phyloP scores from a whole-genome alignment of 2,888 invertebrate genomes.

The Drosophila greeni region DNA sequence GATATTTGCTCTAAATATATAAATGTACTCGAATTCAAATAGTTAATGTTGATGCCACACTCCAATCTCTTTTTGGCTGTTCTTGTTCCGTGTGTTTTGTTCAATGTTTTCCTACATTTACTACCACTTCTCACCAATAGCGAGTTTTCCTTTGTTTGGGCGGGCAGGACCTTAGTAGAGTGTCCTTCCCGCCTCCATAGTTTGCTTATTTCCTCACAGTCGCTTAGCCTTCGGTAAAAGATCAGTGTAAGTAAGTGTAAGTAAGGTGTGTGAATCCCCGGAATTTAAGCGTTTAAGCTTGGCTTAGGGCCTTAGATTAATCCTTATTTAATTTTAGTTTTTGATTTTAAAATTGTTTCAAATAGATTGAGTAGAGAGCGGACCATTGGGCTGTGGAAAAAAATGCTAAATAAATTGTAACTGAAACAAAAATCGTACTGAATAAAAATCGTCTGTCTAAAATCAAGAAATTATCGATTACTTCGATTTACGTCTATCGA shows the following conservation, averaged over 20 bases:
- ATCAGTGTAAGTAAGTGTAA: slow-evolving; percentile 45
- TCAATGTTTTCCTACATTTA: slow-evolving; percentile 51
- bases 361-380: slow-evolving; percentile 36
- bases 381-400: neutral
- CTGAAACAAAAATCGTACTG: neutral
- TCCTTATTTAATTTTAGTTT: neutral
- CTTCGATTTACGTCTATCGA: too few relatives aligned
- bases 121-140: slow-evolving; percentile 13
- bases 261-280: slow-evolving; percentile 22
- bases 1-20: slow-evolving; percentile 30
- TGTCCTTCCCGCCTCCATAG: slow-evolving; percentile 17
- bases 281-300: neutral
- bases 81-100: slow-evolving; percentile 46
- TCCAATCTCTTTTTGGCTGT: slow-evolving; percentile 30
- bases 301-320: slow-evolving; percentile 6
- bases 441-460: neutral
- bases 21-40: slow-evolving; percentile 50
- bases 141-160: slow-evolving; percentile 22
- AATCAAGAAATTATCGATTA: neutral
- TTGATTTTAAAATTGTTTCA: neutral
- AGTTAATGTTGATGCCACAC: slow-evolving; percentile 37
- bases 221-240: slow-evolving; percentile 23
- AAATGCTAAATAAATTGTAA: neutral
- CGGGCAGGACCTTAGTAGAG: slow-evolving; percentile 34
- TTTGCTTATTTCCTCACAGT: slow-evolving; percentile 33